Evolutionary conservation across 2,888 invertebrate species (phyloP), one percentile per base, ranked within the genome.

Genomic region (Sepiola atlantica): DNA sequence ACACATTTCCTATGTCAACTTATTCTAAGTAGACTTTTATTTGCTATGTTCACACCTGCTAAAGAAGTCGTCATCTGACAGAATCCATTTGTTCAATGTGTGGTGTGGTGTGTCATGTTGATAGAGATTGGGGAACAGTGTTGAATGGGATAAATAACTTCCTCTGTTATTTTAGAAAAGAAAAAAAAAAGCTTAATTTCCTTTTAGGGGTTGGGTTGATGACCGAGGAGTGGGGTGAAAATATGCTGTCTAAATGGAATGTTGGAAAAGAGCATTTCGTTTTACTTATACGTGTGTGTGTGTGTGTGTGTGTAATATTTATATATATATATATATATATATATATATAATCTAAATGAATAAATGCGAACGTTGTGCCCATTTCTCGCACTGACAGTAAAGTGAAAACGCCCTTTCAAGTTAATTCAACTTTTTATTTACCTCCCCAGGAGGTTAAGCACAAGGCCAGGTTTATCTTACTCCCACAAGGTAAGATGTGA

Each of bases 21-120:
- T 16, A 77, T n/a, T n/a, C 77, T 77, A 77, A 77, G 77, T 77
- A 77, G 77, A 77, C 77, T 77, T 77, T 77, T 77, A 77, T 77
- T 77, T n/a, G 32, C 77, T n/a, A n/a, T 77, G 77, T 32, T 77
- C 77, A 77, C 77, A 77, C n/a, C 77, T 77, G 77, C 77, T 77
- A n/a, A 77, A 77, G 77, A 77, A 77, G 12, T 77, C 16, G 8
- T 77, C n/a, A n/a, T n/a, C 20, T 77, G 77, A 77, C 77, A 77
- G 77, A 77, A 77, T n/a, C 77, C 77, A 77, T 77, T 77, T 77
- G 32, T 77, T 77, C 32, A n/a, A 77, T 77, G 12, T 28, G 28
- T n/a, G 28, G n/a, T 77, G 32, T n/a, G 18, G 77, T 10, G n/a
- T 77, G 77, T 77, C 77, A 77, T 45, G 45, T 45, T 8, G 8